Evolutionary conservation across 2,113 vertebrate species (phyloP).

Genomic region (Catharus minimus): DNA sequence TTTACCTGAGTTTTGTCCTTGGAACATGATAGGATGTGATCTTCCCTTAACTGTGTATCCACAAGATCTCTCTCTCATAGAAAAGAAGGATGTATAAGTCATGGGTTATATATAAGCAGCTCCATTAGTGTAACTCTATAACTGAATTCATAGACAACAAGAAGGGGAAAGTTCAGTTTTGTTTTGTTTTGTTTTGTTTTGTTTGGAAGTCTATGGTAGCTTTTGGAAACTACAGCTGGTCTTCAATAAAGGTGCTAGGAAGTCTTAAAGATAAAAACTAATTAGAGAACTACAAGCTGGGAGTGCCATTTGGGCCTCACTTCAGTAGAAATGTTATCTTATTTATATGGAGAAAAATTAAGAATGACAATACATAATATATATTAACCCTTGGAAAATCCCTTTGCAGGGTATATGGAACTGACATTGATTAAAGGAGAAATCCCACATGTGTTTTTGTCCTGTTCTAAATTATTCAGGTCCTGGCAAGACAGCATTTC

Average conservation of each 20-base stretch:
- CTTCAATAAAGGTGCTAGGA: neutral
- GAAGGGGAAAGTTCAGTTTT: neutral
- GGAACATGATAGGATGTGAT: neutral
- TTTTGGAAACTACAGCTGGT: neutral
- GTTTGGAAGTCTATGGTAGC: neutral
- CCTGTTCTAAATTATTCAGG: conserved; percentile 47
- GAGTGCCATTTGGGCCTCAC: neutral
- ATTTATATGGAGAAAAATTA: conserved; percentile 31
- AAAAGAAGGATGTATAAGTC: neutral
- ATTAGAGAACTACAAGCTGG: neutral
- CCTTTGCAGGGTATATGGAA: neutral
- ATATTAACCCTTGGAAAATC: conserved; percentile 37
- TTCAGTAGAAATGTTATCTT: neutral
- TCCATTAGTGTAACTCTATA: neutral
- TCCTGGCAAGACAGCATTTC: neutral
- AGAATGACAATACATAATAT: conserved; percentile 27
- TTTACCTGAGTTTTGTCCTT: neutral
- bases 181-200: neutral
- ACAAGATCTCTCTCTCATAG: neutral
- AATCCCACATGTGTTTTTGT: conserved; percentile 41
- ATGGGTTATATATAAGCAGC: neutral
- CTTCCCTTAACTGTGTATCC: neutral
- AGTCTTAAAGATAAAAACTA: neutral
- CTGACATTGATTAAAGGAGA: conserved; percentile 57
- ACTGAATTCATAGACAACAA: neutral